A percentile compares a stretch with the other conserved stretches of the same genome.
These are phyloP conservation scores for Tetraodon nigroviridis DNA, from an alignment of 2,113 vertebrate genomes.

Conservation along the genomic window DNA sequence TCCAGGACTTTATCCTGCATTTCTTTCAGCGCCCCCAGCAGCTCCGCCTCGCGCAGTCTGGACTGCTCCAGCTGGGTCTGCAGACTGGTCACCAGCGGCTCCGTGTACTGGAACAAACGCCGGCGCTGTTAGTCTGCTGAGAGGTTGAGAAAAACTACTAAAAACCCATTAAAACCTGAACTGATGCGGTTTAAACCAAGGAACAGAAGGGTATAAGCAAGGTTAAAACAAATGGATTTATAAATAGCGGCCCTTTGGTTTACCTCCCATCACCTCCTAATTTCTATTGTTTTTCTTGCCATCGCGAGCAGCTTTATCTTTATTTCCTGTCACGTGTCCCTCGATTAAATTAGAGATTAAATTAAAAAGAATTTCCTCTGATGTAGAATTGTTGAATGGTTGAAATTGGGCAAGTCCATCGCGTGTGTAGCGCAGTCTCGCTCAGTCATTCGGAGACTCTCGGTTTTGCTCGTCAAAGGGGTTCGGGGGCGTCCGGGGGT, in stretches of 20 bases:
- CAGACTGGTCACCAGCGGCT: conserved; percentile 82
- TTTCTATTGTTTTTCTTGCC: too few relatives aligned
- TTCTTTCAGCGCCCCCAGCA: conserved; percentile 85
- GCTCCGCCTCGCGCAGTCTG: conserved; percentile 81
- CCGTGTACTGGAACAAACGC: conserved; percentile 72
- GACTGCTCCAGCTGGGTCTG: conserved; percentile 88
- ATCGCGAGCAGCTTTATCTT: too few relatives aligned
- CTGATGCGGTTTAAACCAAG: too few relatives aligned
- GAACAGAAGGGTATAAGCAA: too few relatives aligned
- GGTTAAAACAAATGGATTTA: too few relatives aligned
- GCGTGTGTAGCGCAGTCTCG: conserved; percentile 37
- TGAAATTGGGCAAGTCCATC: conserved; percentile 48
- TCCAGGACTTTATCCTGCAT: conserved; percentile 96
- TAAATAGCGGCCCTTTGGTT: too few relatives aligned
- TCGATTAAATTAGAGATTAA: too few relatives aligned
- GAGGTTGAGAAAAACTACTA: background rate
- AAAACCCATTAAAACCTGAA: too few relatives aligned
- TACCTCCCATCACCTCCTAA: too few relatives aligned
- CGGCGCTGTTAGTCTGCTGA: background rate
- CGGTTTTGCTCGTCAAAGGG: conserved; percentile 36
- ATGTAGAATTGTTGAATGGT: background rate
- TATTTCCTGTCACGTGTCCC: too few relatives aligned
- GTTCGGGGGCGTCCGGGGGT: conserved; percentile 20
- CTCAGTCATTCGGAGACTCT: conserved; percentile 42
- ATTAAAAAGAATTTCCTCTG: conserved; percentile 30